A percentile compares a stretch with the other conserved stretches of the same genome.
These are phyloP conservation scores for Macrosiphum euphorbiae DNA, from an alignment of 2,888 invertebrate species.

Conservation along the genomic window DNA sequence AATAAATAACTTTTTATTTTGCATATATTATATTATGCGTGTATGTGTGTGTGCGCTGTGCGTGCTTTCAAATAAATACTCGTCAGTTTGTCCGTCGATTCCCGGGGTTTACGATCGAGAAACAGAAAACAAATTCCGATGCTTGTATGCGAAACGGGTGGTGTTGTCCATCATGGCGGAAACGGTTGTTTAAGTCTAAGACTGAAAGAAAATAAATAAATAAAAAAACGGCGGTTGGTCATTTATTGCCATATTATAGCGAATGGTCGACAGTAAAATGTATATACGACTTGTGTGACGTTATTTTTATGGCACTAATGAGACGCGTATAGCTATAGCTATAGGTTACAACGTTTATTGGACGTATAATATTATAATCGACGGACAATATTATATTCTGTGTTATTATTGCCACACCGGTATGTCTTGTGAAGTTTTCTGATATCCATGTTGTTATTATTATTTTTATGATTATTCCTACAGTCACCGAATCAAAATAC, in stretches of 20 bases:
- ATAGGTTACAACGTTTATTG: not conserved
- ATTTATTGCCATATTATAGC: not conserved
- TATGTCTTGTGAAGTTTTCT: too few relatives aligned
- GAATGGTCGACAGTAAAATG: not conserved
- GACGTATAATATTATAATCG: too few relatives aligned
- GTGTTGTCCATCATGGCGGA: not conserved
- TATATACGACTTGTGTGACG: not conserved
- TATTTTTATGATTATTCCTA: too few relatives aligned
- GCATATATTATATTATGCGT: not conserved
- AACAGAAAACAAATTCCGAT: not conserved
- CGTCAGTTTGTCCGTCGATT: not conserved
- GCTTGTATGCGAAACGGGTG: not conserved
- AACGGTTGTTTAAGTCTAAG: too few relatives aligned
- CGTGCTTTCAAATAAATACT: not conserved
- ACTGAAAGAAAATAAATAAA: not conserved
- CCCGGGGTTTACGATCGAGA: not conserved
- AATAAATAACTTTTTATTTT: not conserved
- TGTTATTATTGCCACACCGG: too few relatives aligned
- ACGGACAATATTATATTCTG: too few relatives aligned
- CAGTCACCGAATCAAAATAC: too few relatives aligned
- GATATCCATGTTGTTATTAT: too few relatives aligned
- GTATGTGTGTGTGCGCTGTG: not conserved
- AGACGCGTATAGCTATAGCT: too few relatives aligned
- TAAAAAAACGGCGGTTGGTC: not conserved
- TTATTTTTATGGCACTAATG: not conserved